Base-by-base conservation (phyloP, 1,140 invertebrate species). In the Pseudoatta argentina region DNA sequence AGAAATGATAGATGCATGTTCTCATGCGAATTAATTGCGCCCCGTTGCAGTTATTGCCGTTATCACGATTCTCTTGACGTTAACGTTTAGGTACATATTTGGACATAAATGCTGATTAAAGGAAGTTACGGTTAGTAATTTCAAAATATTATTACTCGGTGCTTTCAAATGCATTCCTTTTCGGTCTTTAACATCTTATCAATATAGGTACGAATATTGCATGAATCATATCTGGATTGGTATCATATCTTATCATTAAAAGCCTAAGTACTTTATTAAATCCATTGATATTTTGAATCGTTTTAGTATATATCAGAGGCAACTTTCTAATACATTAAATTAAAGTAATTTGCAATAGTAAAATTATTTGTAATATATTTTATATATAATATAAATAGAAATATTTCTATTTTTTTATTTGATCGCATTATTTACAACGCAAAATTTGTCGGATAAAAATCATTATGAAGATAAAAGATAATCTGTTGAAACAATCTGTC, bases 21-120 rank as follows among this genome's bases (percentile, higher is more conserved):
- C 53, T 16, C 21, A 30, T 24, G 7, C 27, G 18, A 79, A 67
- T 77, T 77, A 67, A 79, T 73, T 61, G 67, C n/a, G 2, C 39
- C 10, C 55, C 66, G 53, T 81, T 66, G 66, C 5, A n/a, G 3
- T 66, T 67, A 39, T 39, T 10, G 24, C 24, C 63, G 8, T 72
- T 57, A 48, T 59, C 51, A 8, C 30, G 39, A 57, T 55, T 72
- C 24, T 14, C 34, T 57, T 27, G 21, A 61, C n/a, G 21, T 44
- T 34, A 16, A 2, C 30, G 21, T 34, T 2, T 21, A 44, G 8
- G 14, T 51, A 59, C 27, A 75, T 59, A 51, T n/a, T 75, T 48
- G 21, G 7, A 21, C 34, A 82, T 82, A 72, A 66, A 48, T 30
- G 48, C 39, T 53, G 18, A 21, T 64, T 51, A 48, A n/a, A 18